These are phyloP conservation scores for Setophaga coronata DNA, from an alignment of 2,113 vertebrate species.

Conservation along the genomic window DNA sequence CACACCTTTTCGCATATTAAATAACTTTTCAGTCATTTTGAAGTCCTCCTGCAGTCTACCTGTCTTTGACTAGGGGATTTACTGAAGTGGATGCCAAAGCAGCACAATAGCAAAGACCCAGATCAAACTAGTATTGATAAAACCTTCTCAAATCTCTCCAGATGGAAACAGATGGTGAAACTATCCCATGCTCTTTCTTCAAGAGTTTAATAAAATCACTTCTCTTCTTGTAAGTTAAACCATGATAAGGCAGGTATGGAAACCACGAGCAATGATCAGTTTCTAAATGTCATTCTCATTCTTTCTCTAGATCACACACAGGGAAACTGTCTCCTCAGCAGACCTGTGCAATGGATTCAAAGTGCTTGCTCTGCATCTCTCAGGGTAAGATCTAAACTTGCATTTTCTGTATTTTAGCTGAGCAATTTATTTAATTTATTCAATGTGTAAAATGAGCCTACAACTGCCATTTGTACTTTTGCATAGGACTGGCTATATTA, in stretches of 20 bases:
- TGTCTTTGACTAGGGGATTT: not conserved
- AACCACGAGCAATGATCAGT: not conserved
- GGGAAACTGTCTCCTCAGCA: constrained; percentile 7
- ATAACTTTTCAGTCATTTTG: not conserved
- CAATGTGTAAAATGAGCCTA: not conserved
- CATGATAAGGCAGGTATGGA: not conserved
- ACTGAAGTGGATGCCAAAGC: not conserved
- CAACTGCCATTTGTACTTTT: not conserved
- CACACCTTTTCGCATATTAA: not conserved
- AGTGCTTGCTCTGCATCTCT: not conserved
- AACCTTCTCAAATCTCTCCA: not conserved
- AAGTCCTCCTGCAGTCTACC: not conserved
- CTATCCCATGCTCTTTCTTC: not conserved
- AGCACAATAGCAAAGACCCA: not conserved
- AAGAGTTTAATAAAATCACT: not conserved
- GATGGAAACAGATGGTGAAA: not conserved
- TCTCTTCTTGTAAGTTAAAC: constrained; percentile 13
- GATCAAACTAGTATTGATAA: not conserved
- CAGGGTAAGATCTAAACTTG: not conserved
- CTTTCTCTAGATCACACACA: not conserved
- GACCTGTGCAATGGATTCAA: not conserved
- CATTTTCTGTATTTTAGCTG: not conserved
- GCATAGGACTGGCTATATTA: not conserved
- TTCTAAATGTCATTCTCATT: not conserved
- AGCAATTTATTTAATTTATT: not conserved